phyloP scores from a whole-genome alignment of 2,888 invertebrate species.

The Geophilus truncorum region DNA sequence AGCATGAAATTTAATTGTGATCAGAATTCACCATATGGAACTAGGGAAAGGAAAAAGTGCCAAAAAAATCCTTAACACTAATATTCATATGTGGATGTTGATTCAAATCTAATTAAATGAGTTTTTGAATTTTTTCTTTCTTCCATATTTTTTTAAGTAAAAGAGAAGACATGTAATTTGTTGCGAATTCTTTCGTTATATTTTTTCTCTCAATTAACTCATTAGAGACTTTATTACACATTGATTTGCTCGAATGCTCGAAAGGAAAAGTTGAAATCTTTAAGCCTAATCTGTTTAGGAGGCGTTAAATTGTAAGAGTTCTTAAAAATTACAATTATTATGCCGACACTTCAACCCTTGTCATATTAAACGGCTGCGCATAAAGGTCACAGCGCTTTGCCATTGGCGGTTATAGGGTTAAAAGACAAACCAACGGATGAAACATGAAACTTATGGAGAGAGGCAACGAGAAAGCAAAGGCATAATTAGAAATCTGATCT shows the following conservation, averaged over 20 bases:
- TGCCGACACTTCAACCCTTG: not conserved
- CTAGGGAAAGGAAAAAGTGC: not conserved
- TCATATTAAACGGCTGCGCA: not conserved
- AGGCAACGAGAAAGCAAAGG: not conserved
- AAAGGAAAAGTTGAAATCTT: not conserved
- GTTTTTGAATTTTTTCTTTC: not conserved
- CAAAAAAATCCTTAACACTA: not conserved
- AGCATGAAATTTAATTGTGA: slow-evolving; percentile 20
- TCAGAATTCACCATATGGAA: slow-evolving; percentile 1
- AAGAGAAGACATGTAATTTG: not conserved
- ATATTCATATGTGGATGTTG: slow-evolving; percentile 3
- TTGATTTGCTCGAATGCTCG: not conserved
- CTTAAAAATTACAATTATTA: not conserved
- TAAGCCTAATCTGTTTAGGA: not conserved
- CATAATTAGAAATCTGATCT: slow-evolving; percentile 11
- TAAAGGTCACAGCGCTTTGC: not conserved
- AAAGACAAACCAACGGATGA: not conserved
- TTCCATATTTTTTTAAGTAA: not conserved
- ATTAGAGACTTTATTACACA: not conserved
- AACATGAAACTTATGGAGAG: not conserved
- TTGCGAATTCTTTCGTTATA: not conserved
- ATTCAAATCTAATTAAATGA: not conserved
- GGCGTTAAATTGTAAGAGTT: not conserved
- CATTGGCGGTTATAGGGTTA: not conserved
- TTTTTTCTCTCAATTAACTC: not conserved